Evolutionary conservation across 2,888 invertebrate genomes (phyloP), one percentile per base, ranked within the genome.

Genomic region (Neria commutata): DNA sequence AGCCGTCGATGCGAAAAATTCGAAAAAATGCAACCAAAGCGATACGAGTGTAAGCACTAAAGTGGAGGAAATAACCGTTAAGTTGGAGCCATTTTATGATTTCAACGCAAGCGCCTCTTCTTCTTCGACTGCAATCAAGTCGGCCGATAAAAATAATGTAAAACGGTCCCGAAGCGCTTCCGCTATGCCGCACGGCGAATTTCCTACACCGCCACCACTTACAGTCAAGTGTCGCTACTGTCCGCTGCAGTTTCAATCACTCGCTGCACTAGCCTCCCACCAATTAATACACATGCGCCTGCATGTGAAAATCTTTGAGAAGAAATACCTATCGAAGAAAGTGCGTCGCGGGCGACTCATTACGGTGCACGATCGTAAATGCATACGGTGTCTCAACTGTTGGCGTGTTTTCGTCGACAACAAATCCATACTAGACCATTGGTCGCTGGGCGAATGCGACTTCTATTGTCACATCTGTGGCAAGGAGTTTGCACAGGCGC

Each of bases 401-500:
- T 74, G 72, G 72, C 71, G 71, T 16, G 59, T 76, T 34, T 72
- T 72, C 60, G 64, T 62, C 3, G 72, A 72, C 58, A 73, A 75
- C 52, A 69, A 69, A 50, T 66, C 67, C 1, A 75, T 77, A 26
- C 60, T 75, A 1, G 67, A 74, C 29, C 77, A 77, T 33, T 77
- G 77, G 77, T 67, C 68, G 1, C 61, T 53, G 16, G 70, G 71
- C 2, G 69, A 74, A 26, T 77, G 77, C 54, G 71, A 74, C 47
- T 77, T 71, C 56, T 76, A 71, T 57, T 77, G 77, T 58, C 67
- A 67, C 25, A 67, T 77, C 46, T 77, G 77, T 63, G 73, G 72
- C 2, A 63, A 70, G 56, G 73, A 73, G 48, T 77, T 69, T 63
- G 64, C 72, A 11, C 65, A 68, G 5, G 69, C 72, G 50, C 75